Evolutionary conservation across 2,888 invertebrate species (phyloP), one percentile per base, ranked within the genome.

Genomic region (Hydraecia micacea): DNA sequence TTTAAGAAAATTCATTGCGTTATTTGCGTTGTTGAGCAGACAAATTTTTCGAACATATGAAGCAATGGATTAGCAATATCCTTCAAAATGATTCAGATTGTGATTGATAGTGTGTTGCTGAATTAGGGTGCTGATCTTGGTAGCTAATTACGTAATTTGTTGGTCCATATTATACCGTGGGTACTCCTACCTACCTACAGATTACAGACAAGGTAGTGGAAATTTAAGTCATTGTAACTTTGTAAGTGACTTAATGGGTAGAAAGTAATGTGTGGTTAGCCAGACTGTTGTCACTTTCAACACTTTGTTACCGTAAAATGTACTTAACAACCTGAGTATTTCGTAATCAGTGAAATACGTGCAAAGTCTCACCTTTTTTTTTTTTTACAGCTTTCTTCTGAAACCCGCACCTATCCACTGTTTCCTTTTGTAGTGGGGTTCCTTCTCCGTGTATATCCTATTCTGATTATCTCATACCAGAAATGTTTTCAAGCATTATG

Each of bases 191-290:
- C 9, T 46, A 46, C 46, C 46, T 46, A 46, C 46, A 13, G 13
- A 4, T 11, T 21, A 55, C 2, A 49, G 25, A 46, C 58, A 77
- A 79, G 72, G 73, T 28, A 39, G 18, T 46, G 28, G 7, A 13
- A 73, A 28, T 70, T 28, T 52, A 73, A 25, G 9, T 46, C 65
- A 46, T 72, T 69, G 66, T 82, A 74, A 81, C 72, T 60, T 74
- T 66, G 70, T 82, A 65, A 76, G 69, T 65, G 13, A 36, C 73
- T 55, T 75, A 83, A 79, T 73, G 73, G 79, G 4, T 86, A 71
- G 85, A 85, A 87, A 85, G 85, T 83, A 55, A 67, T 60, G 70
- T 83, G 65, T 77, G 63, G 76, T 71, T 75, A 69, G 36, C 68
- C 58, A 77, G 21, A 32, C 68, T 62, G 71, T 58, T 75, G 84